phyloP scores from a whole-genome alignment of 1,140 invertebrate species.

The Drosophila baimaii region DNA sequence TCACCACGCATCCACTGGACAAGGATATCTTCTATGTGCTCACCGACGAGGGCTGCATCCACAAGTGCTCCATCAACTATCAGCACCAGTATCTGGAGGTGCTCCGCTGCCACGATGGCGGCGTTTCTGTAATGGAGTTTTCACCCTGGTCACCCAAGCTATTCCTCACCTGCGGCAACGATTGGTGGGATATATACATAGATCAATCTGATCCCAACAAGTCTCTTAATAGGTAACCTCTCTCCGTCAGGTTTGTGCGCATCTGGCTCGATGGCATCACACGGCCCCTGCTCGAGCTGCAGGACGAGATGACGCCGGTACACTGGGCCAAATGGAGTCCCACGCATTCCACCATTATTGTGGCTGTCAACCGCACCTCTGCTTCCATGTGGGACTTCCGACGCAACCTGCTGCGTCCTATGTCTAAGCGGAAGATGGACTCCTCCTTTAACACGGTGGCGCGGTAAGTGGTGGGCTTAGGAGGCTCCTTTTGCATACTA shows the following conservation, averaged over 20 bases:
- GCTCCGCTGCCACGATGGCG: slow-evolving; percentile 91
- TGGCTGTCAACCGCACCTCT: slow-evolving; percentile 88
- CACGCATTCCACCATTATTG: slow-evolving; percentile 91
- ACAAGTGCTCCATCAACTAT: slow-evolving; percentile 89
- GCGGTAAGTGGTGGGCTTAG: slow-evolving; percentile 1
- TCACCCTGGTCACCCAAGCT: slow-evolving; percentile 91
- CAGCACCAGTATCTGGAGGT: slow-evolving; percentile 88
- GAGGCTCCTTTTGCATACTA: neutral
- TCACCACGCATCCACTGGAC: slow-evolving; percentile 88
- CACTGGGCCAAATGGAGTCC: slow-evolving; percentile 92
- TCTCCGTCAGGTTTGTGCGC: slow-evolving; percentile 85
- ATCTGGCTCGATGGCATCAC: slow-evolving; percentile 90
- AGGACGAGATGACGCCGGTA: slow-evolving; percentile 86
- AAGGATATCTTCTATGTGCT: slow-evolving; percentile 90
- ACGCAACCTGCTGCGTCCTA: slow-evolving; percentile 87
- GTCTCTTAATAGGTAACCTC: neutral
- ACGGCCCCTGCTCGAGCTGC: slow-evolving; percentile 88
- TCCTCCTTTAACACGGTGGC: slow-evolving; percentile 79
- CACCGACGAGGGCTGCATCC: slow-evolving; percentile 92
- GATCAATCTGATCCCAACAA: too few relatives aligned
- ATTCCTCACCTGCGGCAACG: slow-evolving; percentile 92
- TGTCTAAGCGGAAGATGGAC: slow-evolving; percentile 84
- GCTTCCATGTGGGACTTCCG: slow-evolving; percentile 90
- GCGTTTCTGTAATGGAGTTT: slow-evolving; percentile 90
- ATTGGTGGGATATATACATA: slow-evolving; percentile 86